Percentiles rank a stretch among this genome's conserved stretches.
phyloP scores from a whole-genome alignment of 2,888 invertebrate species.

The Coecobrya sp. region DNA sequence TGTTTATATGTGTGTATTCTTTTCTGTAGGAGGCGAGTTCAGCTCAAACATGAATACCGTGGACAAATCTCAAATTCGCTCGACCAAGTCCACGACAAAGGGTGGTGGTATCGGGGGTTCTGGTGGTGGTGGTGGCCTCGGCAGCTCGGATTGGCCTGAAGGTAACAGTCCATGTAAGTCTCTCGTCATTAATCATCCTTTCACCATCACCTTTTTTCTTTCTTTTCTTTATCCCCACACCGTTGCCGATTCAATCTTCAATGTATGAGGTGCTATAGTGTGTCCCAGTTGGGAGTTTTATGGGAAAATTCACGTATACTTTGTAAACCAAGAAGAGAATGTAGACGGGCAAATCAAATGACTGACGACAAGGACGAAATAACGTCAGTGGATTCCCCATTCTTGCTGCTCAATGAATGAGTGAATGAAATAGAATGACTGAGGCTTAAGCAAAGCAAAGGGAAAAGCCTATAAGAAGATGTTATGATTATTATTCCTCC shows the following conservation, averaged over 20 bases:
- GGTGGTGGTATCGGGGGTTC: conserved; percentile 61
- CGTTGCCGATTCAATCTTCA: conserved; percentile 58
- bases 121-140: conserved; percentile 23
- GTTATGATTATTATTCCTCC: neutral
- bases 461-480: neutral
- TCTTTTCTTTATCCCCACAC: conserved; percentile 36
- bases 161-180: conserved; percentile 85
- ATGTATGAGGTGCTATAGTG: neutral
- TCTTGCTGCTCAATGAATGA: conserved; percentile 42
- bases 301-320: conserved; percentile 38
- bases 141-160: conserved; percentile 83
- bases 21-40: conserved; percentile 91
- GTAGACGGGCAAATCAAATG: neutral
- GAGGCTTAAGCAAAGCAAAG: neutral
- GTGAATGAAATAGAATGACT: conserved; percentile 52
- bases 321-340: neutral
- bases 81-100: conserved; percentile 83
- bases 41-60: conserved; percentile 93
- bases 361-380: conserved; percentile 6
- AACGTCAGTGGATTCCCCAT: neutral
- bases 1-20: neutral
- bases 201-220: conserved; percentile 76
- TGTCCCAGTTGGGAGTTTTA: conserved; percentile 51
- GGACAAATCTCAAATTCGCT: conserved; percentile 92
- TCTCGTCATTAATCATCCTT: conserved; percentile 85